Conservation (phyloP, 2,797 vertebrate species). For the Poeciliopsis turneri region DNA sequence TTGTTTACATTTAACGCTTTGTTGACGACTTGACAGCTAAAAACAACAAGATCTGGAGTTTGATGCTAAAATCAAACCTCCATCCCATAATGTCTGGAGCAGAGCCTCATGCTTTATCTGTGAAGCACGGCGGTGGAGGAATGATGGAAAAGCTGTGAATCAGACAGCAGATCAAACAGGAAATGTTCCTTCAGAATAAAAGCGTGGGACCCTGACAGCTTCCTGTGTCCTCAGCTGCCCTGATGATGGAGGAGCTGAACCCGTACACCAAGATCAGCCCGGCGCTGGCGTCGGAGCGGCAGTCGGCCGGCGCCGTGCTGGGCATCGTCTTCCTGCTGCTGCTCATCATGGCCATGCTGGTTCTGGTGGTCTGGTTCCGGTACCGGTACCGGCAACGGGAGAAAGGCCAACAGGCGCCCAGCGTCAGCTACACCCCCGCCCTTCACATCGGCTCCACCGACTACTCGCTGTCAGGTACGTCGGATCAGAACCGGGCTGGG, state of each 20-base stretch:
- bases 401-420: constrained; percentile 92
- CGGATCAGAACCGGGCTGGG: not conserved
- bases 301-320: constrained; percentile 91
- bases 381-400: constrained; percentile 89
- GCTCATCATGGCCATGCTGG: constrained; percentile 91
- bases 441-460: constrained; percentile 92
- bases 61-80: too few species aligned
- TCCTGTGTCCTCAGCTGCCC: constrained; percentile 80
- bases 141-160: not conserved
- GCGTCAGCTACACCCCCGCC: constrained; percentile 93
- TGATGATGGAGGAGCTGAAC: constrained; percentile 98
- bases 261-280: constrained; percentile 99
- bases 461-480: constrained; percentile 94
- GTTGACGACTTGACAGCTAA: too few species aligned
- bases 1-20: too few species aligned
- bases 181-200: constrained; percentile 2
- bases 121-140: not conserved
- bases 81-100: not conserved
- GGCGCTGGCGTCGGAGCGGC: constrained; percentile 90
- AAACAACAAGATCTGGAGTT: not conserved
- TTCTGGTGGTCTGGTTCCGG: constrained; percentile 92
- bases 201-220: not conserved
- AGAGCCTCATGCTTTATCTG: not conserved
- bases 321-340: constrained; percentile 93
- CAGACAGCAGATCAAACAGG: not conserved